A percentile compares a stretch with the other conserved stretches of the same genome.
These are phyloP conservation scores for Bolinopsis microptera DNA, from an alignment of 37 sponge, comb jelly and placozoan species.

Conservation along the genomic window DNA sequence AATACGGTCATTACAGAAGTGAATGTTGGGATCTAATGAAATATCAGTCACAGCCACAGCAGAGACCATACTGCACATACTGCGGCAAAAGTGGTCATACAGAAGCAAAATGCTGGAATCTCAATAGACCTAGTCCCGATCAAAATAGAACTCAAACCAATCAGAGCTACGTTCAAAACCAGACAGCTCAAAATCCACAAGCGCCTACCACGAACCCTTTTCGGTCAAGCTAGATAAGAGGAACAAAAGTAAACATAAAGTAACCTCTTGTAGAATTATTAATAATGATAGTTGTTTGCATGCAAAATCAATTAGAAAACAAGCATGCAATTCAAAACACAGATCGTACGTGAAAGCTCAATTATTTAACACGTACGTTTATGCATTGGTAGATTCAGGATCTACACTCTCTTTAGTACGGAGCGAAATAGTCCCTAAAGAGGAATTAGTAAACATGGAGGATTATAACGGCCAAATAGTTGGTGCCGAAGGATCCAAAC, in stretches of 20 bases:
- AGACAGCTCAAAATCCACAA: neutral
- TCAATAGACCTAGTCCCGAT: too few relatives aligned
- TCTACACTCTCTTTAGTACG: neutral
- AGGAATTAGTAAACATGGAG: neutral
- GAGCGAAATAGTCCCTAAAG: neutral
- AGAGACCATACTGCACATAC: neutral
- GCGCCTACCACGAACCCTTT: too few relatives aligned
- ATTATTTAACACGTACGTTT: neutral
- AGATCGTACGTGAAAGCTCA: neutral
- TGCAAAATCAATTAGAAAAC: too few relatives aligned
- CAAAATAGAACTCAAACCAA: too few relatives aligned
- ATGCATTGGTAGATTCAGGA: neutral
- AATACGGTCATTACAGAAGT: neutral
- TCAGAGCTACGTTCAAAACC: neutral
- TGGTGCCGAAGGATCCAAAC: neutral
- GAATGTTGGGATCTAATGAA: neutral
- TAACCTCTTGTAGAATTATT: neutral
- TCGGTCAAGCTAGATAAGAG: neutral
- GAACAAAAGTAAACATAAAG: neutral
- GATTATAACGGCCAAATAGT: neutral
- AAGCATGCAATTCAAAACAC: too few relatives aligned
- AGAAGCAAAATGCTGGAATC: neutral
- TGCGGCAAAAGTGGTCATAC: neutral
- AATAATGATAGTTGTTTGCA: too few relatives aligned
- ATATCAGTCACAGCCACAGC: neutral